Evolutionary conservation across 1,140 invertebrate genomes (phyloP).

Genomic region (Rhysida immarginata): DNA sequence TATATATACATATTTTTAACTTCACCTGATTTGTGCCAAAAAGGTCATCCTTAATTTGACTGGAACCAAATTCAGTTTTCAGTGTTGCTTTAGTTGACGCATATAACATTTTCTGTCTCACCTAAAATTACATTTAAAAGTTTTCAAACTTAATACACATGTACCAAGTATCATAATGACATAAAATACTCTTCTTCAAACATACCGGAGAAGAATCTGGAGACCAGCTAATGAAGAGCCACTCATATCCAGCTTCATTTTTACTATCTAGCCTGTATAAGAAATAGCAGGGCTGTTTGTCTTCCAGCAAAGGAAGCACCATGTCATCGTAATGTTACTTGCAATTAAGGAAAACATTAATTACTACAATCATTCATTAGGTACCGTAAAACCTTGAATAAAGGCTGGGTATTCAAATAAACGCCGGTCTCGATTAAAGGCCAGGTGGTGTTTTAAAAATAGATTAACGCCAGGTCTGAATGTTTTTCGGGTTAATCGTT

Average conservation of each 20-base stretch:
- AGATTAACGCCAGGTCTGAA: not conserved
- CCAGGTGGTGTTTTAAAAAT: not conserved
- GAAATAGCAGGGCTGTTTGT: slow-evolving; percentile 84
- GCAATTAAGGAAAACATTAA: slow-evolving; percentile 3
- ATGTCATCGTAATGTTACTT: slow-evolving; percentile 54
- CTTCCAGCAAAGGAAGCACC: slow-evolving; percentile 56
- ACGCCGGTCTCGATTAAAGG: not conserved
- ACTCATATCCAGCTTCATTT: slow-evolving; percentile 65
- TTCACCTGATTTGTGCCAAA: slow-evolving; percentile 62
- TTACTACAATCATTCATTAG: too few species aligned
- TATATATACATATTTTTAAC: too few species aligned
- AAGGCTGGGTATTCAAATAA: not conserved
- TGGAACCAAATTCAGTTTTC: slow-evolving; percentile 87
- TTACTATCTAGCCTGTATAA: slow-evolving; percentile 72
- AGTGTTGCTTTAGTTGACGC: slow-evolving; percentile 96
- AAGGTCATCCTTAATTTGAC: slow-evolving; percentile 77
- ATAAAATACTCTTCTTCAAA: slow-evolving; percentile 4
- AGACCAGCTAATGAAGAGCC: slow-evolving; percentile 88
- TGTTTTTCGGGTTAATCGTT: slow-evolving; percentile 6
- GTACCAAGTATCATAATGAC: not conserved
- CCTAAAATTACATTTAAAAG: slow-evolving; percentile 16
- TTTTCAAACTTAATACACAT: slow-evolving; percentile 13
- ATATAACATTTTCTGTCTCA: slow-evolving; percentile 95
- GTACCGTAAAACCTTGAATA: not conserved
- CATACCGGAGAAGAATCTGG: slow-evolving; percentile 65